These are phyloP conservation scores for Nephrotoma appendiculata DNA, from an alignment of 2,888 invertebrate genomes.

Conservation along the genomic window DNA sequence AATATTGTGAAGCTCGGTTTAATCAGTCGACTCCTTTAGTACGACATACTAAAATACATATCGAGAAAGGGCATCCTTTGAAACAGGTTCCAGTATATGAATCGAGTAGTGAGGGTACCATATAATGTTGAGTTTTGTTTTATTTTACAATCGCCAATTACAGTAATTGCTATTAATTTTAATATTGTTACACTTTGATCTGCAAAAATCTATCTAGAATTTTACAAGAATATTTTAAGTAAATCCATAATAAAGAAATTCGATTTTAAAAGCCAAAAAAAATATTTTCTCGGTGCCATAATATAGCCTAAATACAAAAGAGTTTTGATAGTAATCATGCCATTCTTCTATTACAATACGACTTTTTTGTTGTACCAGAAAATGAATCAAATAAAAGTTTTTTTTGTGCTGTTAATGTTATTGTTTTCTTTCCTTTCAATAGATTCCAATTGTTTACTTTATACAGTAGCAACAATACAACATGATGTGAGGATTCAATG, in stretches of 20 bases:
- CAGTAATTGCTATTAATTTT: too few species aligned
- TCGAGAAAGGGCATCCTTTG: neutral
- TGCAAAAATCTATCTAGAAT: too few species aligned
- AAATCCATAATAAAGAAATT: neutral
- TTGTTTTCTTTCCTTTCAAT: neutral
- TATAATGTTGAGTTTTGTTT: too few species aligned
- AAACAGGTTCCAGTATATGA: neutral
- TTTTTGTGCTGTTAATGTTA: neutral
- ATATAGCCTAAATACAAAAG: neutral
- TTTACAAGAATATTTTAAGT: too few species aligned
- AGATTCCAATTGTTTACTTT: neutral
- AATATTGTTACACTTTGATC: too few species aligned
- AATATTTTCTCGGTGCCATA: neutral
- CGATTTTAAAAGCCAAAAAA: neutral
- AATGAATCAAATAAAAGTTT: neutral
- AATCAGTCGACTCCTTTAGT: neutral
- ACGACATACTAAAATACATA: neutral
- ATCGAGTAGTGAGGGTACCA: too few species aligned
- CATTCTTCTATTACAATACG: neutral
- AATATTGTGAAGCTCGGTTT: neutral
- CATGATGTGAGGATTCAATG: neutral
- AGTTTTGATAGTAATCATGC: neutral
- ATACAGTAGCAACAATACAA: neutral
- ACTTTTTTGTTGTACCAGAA: neutral
- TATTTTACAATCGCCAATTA: too few species aligned